Conservation (phyloP, 92 coral and sea anemone genomes). For the Parazoanthus darwini region DNA sequence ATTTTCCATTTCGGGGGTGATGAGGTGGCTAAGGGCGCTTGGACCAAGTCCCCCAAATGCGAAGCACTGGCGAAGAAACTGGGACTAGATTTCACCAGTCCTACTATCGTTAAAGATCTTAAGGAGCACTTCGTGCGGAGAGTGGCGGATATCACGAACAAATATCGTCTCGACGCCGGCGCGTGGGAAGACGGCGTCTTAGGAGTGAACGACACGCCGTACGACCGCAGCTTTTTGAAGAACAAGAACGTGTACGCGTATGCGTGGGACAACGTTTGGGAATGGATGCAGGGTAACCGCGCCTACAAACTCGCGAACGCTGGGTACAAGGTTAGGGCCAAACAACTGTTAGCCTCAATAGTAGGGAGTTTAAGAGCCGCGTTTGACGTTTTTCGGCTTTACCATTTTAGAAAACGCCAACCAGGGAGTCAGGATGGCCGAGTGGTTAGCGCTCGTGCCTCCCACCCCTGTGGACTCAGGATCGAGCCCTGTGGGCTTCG, state of each 20-base stretch:
- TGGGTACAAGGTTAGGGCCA: slow-evolving; percentile 66
- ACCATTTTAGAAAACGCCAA: too few relatives aligned
- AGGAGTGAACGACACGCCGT: slow-evolving; percentile 82
- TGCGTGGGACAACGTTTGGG: slow-evolving; percentile 99
- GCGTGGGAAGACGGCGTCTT: slow-evolving; percentile 98
- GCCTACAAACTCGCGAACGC: slow-evolving; percentile 89
- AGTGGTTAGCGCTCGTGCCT: too few relatives aligned
- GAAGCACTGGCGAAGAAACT: slow-evolving; percentile 67
- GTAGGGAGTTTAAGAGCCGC: too few relatives aligned
- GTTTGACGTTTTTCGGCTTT: too few relatives aligned
- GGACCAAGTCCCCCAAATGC: slow-evolving; percentile 96
- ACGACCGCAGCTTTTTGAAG: slow-evolving; percentile 68
- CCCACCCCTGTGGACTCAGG: too few relatives aligned
- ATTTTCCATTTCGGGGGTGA: slow-evolving; percentile 95
- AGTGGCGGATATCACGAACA: slow-evolving; percentile 78
- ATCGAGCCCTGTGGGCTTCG: too few relatives aligned
- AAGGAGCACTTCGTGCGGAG: slow-evolving; percentile 89
- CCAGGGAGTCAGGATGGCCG: too few relatives aligned
- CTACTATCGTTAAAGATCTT: slow-evolving; percentile 83
- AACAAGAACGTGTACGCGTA: slow-evolving; percentile 85
- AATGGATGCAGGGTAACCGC: slow-evolving; percentile 89
- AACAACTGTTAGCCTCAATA: too few relatives aligned
- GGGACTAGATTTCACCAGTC: slow-evolving; percentile 82
- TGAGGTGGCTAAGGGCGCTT: slow-evolving; percentile 95
- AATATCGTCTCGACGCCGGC: slow-evolving; percentile 77